These are phyloP conservation scores for Arizona elegans DNA, from an alignment of 2,113 vertebrate genomes.

Conservation along the genomic window DNA sequence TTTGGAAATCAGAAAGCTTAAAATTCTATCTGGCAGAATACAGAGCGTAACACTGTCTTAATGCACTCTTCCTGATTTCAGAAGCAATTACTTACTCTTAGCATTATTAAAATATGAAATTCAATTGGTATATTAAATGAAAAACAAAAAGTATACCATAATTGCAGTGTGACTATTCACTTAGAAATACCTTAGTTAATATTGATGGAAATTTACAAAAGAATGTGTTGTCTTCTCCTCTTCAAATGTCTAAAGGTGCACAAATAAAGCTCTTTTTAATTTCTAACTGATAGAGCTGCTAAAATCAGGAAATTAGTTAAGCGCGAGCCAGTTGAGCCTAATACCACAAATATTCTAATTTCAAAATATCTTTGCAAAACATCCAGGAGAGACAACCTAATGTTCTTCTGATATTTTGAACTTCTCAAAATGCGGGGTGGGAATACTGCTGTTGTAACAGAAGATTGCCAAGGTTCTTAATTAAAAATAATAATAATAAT, in stretches of 20 bases:
- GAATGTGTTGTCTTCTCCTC: not conserved
- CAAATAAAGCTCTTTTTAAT: not conserved
- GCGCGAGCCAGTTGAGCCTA: not conserved
- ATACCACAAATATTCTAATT: not conserved
- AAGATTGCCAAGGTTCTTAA: not conserved
- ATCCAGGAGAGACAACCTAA: not conserved
- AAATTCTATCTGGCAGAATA: not conserved
- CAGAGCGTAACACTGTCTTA: not conserved
- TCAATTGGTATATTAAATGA: not conserved
- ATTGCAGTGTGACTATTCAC: not conserved
- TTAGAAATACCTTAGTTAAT: not conserved
- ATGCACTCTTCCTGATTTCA: not conserved
- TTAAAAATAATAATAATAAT: no score
- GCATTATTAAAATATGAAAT: not conserved
- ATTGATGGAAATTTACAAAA: not conserved
- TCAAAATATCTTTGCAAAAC: not conserved
- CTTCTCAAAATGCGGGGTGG: not conserved
- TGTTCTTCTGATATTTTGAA: not conserved
- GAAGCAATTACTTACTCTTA: conserved; percentile 9
- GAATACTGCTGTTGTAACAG: not conserved
- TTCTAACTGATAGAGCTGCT: not conserved
- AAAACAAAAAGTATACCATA: not conserved
- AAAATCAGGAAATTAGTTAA: not conserved
- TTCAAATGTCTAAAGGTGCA: not conserved
- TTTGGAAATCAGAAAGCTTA: not conserved